These are phyloP conservation scores for Poecilia wingei DNA, from an alignment of 2,797 vertebrate genomes.

Conservation along the genomic window DNA sequence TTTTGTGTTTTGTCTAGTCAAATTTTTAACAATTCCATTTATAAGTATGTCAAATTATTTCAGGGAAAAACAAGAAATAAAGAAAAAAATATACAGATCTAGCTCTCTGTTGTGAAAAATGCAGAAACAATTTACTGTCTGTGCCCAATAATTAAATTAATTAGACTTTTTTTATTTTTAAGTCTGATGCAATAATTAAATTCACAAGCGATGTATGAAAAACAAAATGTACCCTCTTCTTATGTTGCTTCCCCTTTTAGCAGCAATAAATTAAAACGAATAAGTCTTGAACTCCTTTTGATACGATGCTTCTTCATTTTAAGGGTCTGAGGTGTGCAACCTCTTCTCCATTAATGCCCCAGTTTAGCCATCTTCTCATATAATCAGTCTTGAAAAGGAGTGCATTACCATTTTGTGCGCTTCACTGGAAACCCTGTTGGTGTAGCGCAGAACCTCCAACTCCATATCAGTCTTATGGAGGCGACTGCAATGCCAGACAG, in stretches of 20 bases:
- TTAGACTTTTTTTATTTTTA: no score
- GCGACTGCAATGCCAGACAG: conserved; percentile 80
- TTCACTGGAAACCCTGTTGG: conserved; percentile 95
- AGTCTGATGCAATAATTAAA: not conserved
- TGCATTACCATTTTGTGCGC: conserved; percentile 92
- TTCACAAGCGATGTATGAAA: not conserved
- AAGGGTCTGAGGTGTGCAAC: fast-evolving
- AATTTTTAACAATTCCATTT: not conserved
- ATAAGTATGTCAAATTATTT: not conserved
- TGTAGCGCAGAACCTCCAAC: conserved; percentile 94
- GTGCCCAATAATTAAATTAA: not conserved
- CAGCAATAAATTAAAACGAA: not conserved
- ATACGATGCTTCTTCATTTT: not conserved
- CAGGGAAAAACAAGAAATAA: not conserved
- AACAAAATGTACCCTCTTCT: not conserved
- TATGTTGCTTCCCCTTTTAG: not conserved
- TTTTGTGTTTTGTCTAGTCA: not conserved
- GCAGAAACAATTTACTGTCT: not conserved
- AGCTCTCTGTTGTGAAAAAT: not conserved
- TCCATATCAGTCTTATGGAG: conserved; percentile 96
- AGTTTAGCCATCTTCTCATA: not conserved
- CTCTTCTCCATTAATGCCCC: conserved; percentile 4
- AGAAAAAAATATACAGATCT: not conserved
- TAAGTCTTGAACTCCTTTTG: not conserved
- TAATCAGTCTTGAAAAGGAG: not conserved